Evolutionary conservation across 2,797 vertebrate species (phyloP).

Genomic region (Falco berigora): DNA sequence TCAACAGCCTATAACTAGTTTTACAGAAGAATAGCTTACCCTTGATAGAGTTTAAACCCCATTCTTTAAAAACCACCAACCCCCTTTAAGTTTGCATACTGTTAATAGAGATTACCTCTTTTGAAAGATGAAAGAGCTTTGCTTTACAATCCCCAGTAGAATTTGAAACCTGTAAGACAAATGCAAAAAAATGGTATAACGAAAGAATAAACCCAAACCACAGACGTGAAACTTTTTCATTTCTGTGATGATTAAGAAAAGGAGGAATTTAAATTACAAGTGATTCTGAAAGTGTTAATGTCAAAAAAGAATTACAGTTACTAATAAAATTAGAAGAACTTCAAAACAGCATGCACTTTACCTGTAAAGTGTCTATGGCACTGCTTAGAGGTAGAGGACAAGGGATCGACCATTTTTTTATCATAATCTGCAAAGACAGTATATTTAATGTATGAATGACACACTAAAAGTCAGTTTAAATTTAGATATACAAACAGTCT

Average conservation of each 20-base stretch:
- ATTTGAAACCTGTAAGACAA: conserved; percentile 81
- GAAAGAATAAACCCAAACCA: conserved; percentile 44
- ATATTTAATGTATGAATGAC: not conserved
- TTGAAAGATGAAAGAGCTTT: conserved; percentile 88
- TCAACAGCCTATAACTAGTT: conserved; percentile 9
- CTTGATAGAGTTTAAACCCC: not conserved
- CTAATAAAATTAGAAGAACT: conserved; percentile 5
- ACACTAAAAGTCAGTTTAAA: not conserved
- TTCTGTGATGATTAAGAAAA: conserved; percentile 23
- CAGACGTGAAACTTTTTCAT: not conserved
- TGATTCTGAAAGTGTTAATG: not conserved
- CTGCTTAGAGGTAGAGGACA: conserved; percentile 83
- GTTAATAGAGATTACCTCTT: conserved; percentile 80
- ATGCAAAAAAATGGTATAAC: not conserved
- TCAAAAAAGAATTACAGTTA: not conserved
- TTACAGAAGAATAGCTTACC: conserved; percentile 8
- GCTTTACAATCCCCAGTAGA: conserved; percentile 83
- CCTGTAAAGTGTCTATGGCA: conserved; percentile 65
- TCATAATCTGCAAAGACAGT: conserved; percentile 77
- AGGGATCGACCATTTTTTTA: conserved; percentile 92
- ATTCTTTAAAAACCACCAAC: not conserved
- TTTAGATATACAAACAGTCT: not conserved
- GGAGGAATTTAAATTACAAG: conserved; percentile 27
- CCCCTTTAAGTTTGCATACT: conserved; percentile 18
- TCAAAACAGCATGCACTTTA: conserved; percentile 40